Conservation (phyloP, 2,113 vertebrate genomes). For the Xyliphius kryptos region DNA sequence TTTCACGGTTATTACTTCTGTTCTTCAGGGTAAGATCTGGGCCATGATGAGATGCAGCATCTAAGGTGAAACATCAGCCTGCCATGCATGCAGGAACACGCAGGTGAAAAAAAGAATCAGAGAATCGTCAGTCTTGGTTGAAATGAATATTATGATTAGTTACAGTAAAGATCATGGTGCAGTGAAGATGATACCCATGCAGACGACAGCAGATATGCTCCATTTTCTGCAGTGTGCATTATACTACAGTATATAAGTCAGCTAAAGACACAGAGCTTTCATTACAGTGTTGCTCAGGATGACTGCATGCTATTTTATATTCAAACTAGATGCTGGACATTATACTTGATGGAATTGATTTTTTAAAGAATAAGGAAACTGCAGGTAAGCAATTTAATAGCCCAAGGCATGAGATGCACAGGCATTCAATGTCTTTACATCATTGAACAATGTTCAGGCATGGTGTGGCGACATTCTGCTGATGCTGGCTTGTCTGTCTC, state of each 20-base stretch:
- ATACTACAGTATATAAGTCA: conserved; percentile 27
- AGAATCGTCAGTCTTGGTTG: conserved; percentile 25
- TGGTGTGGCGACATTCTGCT: conserved; percentile 9
- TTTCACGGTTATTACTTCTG: conserved; percentile 48
- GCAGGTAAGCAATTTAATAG: conserved; percentile 30
- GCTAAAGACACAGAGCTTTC: conserved; percentile 19
- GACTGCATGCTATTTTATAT: conserved; percentile 26
- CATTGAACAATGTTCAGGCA: conserved; percentile 7
- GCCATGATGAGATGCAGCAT: conserved; percentile 41
- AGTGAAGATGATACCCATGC: no score
- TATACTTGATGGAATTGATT: conserved; percentile 25
- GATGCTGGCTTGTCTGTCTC: conserved; percentile 24
- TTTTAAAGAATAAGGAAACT: conserved; percentile 23
- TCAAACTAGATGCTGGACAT: conserved; percentile 35
- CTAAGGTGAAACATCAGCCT: conserved; percentile 43
- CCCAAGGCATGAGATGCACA: conserved; percentile 14
- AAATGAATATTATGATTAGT: no score
- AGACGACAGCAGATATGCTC: no score
- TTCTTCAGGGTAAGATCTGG: conserved; percentile 43
- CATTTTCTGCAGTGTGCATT: conserved; percentile 31
- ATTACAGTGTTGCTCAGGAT: no score
- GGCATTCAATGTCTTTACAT: conserved; percentile 13
- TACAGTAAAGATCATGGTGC: no score
- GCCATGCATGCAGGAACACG: conserved; percentile 35
- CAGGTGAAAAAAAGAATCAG: not conserved